These are phyloP conservation scores for Cetonia aurata DNA, from an alignment of 2,888 invertebrate species.

Conservation along the genomic window DNA sequence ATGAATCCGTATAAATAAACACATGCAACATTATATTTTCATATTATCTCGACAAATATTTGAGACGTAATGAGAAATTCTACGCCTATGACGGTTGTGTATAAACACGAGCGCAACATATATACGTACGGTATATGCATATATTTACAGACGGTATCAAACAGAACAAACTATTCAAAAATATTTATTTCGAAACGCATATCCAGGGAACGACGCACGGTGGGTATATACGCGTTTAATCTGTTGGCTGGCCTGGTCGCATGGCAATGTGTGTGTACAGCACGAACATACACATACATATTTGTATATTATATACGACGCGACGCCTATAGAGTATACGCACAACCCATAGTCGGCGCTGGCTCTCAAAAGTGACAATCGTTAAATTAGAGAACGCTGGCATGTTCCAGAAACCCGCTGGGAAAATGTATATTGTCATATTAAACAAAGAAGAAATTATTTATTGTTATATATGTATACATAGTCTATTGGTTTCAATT, in stretches of 20 bases:
- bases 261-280: not conserved
- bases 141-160: constrained; percentile 27
- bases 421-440: no score
- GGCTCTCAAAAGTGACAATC: no score
- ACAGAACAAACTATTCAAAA: constrained; percentile 30
- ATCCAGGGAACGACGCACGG: constrained; percentile 5
- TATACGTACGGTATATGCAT: not conserved
- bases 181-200: constrained; percentile 20
- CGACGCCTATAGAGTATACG: no score
- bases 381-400: no score
- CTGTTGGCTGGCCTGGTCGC: constrained; percentile 8
- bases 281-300: not conserved
- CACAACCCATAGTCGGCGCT: no score
- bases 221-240: not conserved
- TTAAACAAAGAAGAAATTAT: no score
- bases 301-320: not conserved
- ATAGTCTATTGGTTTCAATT: no score
- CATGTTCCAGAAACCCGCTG: no score
- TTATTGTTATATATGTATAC: no score
- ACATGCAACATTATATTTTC: constrained; percentile 26
- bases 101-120: not conserved
- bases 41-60: constrained; percentile 28
- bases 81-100: constrained; percentile 15
- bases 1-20: constrained; percentile 11
- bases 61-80: constrained; percentile 28